Evolutionary conservation across 2,888 invertebrate species (phyloP).

Genomic region (Drosophila koepferae): DNA sequence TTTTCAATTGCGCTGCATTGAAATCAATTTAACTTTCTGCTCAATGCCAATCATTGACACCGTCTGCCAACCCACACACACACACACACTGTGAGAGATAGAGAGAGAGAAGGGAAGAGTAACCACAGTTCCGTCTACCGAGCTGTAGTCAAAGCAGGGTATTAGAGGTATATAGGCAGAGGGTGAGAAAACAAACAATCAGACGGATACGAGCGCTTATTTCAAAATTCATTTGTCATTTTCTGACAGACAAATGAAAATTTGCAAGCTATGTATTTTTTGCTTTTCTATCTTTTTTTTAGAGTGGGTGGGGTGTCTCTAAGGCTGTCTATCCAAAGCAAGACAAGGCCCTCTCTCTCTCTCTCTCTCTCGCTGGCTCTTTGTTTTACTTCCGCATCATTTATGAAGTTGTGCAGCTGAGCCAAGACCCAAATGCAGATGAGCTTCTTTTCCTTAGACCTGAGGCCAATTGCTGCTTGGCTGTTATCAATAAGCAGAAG

Average conservation of each 20-base stretch:
- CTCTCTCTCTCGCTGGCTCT: not conserved
- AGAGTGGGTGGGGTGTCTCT: conserved; percentile 17
- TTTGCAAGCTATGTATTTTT: conserved; percentile 42
- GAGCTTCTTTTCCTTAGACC: conserved; percentile 29
- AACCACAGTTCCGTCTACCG: conserved; percentile 11
- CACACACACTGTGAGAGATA: not conserved
- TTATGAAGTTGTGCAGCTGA: conserved; percentile 61
- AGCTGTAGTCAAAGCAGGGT: conserved; percentile 2
- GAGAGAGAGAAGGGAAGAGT: not conserved
- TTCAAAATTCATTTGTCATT: conserved; percentile 81
- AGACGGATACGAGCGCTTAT: conserved; percentile 74
- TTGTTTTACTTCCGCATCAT: conserved; percentile 61
- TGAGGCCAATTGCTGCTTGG: conserved; percentile 10
- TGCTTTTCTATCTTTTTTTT: not conserved
- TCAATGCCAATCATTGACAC: conserved; percentile 80
- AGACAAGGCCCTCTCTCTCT: conserved; percentile 21
- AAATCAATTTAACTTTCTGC: conserved; percentile 80
- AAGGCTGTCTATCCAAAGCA: conserved; percentile 27
- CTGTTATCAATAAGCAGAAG: conserved; percentile 34
- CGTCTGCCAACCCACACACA: conserved; percentile 44
- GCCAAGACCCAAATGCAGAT: conserved; percentile 56
- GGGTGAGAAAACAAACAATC: conserved; percentile 66
- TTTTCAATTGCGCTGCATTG: conserved; percentile 76
- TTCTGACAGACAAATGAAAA: conserved; percentile 76
- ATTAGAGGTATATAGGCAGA: conserved; percentile 33